phyloP scores from a whole-genome alignment of 2,888 invertebrate genomes.

The Gasteruption jaculator region DNA sequence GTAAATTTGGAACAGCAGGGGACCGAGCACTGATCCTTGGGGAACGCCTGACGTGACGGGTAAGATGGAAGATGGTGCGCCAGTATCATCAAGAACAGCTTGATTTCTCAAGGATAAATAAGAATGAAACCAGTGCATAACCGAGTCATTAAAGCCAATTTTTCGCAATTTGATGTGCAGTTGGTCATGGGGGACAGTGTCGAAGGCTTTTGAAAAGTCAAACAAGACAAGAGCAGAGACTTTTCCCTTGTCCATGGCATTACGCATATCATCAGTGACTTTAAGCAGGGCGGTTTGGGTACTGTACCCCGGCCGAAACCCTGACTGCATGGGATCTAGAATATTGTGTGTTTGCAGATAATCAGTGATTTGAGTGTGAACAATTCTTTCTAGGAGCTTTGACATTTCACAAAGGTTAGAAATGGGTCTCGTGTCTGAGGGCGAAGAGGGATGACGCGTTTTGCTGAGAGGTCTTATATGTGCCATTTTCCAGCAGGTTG shows the following conservation, averaged over 20 bases:
- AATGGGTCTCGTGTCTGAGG: too few species aligned
- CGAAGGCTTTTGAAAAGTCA: slow-evolving; percentile 5
- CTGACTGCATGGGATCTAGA: slow-evolving; percentile 8
- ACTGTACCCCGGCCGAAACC: neutral
- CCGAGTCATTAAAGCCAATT: neutral
- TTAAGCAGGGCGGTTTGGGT: slow-evolving; percentile 8
- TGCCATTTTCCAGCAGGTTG: too few species aligned
- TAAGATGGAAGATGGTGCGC: neutral
- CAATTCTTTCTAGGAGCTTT: neutral
- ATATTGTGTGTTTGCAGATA: neutral
- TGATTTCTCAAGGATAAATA: neutral
- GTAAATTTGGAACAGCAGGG: neutral
- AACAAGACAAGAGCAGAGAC: slow-evolving; percentile 11
- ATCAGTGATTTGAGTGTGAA: neutral
- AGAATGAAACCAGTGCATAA: neutral
- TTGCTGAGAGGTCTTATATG: too few species aligned
- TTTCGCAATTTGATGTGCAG: neutral
- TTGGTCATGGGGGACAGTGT: neutral
- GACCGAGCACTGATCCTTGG: neutral
- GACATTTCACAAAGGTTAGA: too few species aligned
- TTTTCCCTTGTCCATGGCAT: neutral
- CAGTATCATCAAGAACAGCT: neutral
- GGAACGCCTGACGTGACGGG: neutral
- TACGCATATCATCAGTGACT: slow-evolving; percentile 1
- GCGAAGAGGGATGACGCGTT: too few species aligned